A percentile compares a stretch with the other conserved stretches of the same genome.
These are phyloP conservation scores for Astreopora myriophthalma DNA, from an alignment of 64 coral and sea anemone genomes.

Conservation along the genomic window DNA sequence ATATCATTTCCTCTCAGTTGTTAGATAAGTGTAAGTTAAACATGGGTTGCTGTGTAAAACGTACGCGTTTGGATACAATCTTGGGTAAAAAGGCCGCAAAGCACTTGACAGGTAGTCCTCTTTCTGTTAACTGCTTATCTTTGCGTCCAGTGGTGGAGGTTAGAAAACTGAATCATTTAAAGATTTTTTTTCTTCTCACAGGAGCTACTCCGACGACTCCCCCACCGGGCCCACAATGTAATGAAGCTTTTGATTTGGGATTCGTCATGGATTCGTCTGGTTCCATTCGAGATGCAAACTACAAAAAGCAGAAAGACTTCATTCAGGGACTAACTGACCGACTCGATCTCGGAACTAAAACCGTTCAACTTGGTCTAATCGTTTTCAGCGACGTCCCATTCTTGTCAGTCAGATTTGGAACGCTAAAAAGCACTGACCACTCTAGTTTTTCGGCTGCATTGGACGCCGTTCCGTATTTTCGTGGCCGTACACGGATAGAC, in stretches of 20 bases:
- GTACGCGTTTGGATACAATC: too few species aligned
- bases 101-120: too few species aligned
- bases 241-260: conserved; percentile 62
- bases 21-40: too few species aligned
- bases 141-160: too few species aligned
- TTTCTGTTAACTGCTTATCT: too few species aligned
- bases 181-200: neutral
- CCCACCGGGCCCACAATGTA: neutral
- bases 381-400: conserved; percentile 54
- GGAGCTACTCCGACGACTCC: neutral
- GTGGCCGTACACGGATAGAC: conserved; percentile 52
- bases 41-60: too few species aligned
- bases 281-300: conserved; percentile 42
- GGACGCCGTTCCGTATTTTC: conserved; percentile 45
- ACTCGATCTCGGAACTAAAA: neutral
- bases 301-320: conserved; percentile 56
- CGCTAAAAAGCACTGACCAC: conserved; percentile 29
- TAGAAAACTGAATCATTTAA: neutral
- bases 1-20: too few species aligned
- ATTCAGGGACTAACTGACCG: conserved; percentile 21
- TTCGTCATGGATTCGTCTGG: conserved; percentile 73
- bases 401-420: conserved; percentile 43
- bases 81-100: too few species aligned
- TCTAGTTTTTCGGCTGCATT: conserved; percentile 32
- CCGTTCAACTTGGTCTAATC: conserved; percentile 53